Percentiles rank a stretch among this genome's conserved stretches.
Evolutionary conservation across 2,113 vertebrate genomes (phyloP).

Genomic region (Cyphomyrus discorhynchus): DNA sequence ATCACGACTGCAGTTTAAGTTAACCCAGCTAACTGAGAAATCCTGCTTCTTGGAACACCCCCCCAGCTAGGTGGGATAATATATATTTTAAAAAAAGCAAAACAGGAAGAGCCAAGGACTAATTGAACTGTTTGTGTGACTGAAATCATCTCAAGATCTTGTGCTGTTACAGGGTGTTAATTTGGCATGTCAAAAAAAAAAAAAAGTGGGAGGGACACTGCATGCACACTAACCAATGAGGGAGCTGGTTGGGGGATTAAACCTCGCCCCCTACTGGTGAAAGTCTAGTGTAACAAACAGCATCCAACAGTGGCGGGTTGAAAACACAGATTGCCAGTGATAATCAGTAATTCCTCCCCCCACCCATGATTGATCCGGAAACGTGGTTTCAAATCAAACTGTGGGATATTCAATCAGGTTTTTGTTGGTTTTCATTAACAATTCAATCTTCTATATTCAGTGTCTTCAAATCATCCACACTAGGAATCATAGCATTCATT

Average conservation of each 20-base stretch:
- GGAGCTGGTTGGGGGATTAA: background rate
- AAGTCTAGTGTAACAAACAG: background rate
- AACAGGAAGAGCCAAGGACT: background rate
- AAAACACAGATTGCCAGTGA: background rate
- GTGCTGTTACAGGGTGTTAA: background rate
- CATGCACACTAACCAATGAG: background rate
- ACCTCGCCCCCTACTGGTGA: background rate
- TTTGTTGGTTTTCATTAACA: constrained; percentile 1
- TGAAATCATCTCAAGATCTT: background rate
- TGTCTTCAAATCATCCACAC: constrained; percentile 4
- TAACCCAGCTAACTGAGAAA: background rate
- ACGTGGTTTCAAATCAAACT: background rate
- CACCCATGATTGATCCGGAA: background rate
- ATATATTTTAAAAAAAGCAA: background rate
- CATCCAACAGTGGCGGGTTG: background rate
- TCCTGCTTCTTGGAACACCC: background rate
- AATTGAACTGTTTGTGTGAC: background rate
- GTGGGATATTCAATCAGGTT: background rate
- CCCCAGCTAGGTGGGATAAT: background rate
- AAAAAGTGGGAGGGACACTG: background rate
- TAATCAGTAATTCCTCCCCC: background rate
- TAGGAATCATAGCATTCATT: constrained; percentile 35
- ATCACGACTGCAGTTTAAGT: background rate
- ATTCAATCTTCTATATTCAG: background rate
- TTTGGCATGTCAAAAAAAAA: background rate